These are phyloP conservation scores for Salmo trutta DNA, from an alignment of 2,797 vertebrate genomes.

Conservation along the genomic window DNA sequence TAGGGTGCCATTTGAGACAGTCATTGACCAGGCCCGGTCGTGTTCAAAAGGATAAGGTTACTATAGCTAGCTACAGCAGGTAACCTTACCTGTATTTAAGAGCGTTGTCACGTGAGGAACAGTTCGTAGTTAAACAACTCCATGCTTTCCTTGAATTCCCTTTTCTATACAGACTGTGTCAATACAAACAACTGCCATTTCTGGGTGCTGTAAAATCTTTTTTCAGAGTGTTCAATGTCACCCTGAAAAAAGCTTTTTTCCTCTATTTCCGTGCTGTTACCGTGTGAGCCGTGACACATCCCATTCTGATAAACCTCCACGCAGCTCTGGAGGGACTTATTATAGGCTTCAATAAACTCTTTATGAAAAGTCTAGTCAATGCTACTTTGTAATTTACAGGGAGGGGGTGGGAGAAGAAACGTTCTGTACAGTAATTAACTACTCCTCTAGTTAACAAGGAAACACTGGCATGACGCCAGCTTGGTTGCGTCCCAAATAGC, in stretches of 20 bases:
- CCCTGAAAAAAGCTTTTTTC: neutral
- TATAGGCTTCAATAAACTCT: constrained; percentile 5
- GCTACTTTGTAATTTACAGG: no score
- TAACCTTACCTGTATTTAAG: no score
- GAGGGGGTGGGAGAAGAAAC: neutral
- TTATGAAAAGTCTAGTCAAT: constrained; percentile 17
- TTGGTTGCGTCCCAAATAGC: no score
- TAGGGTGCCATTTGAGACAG: no score
- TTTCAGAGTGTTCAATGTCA: constrained; percentile 1
- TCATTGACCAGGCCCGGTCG: no score
- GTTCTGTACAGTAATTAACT: constrained; percentile 43
- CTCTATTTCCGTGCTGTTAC: neutral
- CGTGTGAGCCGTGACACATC: neutral
- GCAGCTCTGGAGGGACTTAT: neutral
- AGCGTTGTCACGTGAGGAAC: no score
- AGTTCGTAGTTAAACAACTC: no score
- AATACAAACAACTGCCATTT: no score
- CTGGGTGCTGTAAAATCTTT: neutral
- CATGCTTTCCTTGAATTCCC: no score
- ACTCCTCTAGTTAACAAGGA: constrained; percentile 24
- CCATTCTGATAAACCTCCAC: neutral
- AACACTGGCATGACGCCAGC: neutral
- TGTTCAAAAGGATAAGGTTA: no score
- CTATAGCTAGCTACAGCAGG: no score
- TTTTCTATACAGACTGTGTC: no score